phyloP scores from a whole-genome alignment of 2,888 invertebrate genomes.

The Lissocephala sabroskyi region DNA sequence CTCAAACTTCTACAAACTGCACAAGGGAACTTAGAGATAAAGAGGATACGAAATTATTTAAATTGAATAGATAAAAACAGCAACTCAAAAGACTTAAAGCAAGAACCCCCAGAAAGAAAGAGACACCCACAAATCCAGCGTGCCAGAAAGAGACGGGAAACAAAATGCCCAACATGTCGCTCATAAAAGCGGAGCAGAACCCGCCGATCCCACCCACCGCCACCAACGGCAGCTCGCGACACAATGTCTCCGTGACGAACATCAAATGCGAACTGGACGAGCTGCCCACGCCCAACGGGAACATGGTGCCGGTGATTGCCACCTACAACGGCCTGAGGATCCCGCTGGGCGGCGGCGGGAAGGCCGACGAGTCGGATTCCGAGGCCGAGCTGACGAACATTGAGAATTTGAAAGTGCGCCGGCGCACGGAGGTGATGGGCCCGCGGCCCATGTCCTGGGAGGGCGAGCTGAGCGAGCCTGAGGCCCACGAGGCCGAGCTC shows the following conservation, averaged over 20 bases:
- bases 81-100: conserved; percentile 13
- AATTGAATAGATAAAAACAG: conserved; percentile 5
- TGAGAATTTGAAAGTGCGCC: conserved; percentile 74
- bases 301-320: conserved; percentile 65
- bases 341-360: conserved; percentile 44
- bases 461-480: conserved; percentile 92
- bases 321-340: conserved; percentile 59
- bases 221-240: conserved; percentile 26
- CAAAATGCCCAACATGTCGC: conserved; percentile 39
- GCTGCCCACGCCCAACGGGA: conserved; percentile 52
- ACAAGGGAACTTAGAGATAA: conserved; percentile 22
- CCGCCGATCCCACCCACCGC: conserved; percentile 15
- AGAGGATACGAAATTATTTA: conserved; percentile 29
- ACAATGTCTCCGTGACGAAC: conserved; percentile 84
- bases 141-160: conserved; percentile 23
- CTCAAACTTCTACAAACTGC: conserved; percentile 67
- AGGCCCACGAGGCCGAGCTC: conserved; percentile 73
- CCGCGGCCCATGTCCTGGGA: conserved; percentile 95
- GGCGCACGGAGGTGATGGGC: conserved; percentile 73
- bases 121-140: too few relatives aligned
- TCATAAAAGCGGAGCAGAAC: conserved; percentile 43
- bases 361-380: conserved; percentile 70
- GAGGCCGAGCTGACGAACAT: conserved; percentile 71
- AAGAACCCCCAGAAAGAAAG: conserved; percentile 40
- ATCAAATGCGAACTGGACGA: conserved; percentile 76